Evolutionary conservation across 2,888 invertebrate species (phyloP).

Genomic region (Endotricha flammealis): DNA sequence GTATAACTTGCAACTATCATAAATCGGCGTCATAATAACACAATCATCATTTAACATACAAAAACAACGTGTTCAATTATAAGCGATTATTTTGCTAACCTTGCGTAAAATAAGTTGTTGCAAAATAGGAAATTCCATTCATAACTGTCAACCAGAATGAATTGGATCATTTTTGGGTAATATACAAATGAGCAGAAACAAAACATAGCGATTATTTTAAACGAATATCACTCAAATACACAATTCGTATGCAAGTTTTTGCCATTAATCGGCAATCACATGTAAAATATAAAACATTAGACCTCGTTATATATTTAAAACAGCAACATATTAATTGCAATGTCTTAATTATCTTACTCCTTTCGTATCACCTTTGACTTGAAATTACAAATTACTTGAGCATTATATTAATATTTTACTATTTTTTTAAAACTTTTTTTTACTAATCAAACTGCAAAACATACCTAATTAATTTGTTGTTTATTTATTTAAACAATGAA

Average conservation of each 20-base stretch:
- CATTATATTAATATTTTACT: no score
- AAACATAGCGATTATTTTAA: constrained; percentile 31
- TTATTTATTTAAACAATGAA: no score
- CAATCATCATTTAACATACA: no score
- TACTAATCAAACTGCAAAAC: no score
- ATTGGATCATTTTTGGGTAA: constrained; percentile 20
- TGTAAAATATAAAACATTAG: constrained; percentile 67
- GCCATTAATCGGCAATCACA: constrained; percentile 52
- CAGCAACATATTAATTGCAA: constrained; percentile 41
- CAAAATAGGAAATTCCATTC: constrained; percentile 46
- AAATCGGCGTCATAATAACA: no score
- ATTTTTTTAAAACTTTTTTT: no score
- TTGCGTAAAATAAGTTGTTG: constrained; percentile 18
- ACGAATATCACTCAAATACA: constrained; percentile 55
- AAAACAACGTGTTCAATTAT: no score
- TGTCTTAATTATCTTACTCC: constrained; percentile 38
- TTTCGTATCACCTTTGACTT: constrained; percentile 8
- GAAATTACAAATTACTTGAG: not conserved
- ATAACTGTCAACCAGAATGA: constrained; percentile 33
- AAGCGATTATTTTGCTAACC: constrained; percentile 28
- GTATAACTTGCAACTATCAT: no score
- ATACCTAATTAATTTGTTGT: no score
- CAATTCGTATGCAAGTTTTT: constrained; percentile 67
- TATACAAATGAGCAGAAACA: constrained; percentile 27
- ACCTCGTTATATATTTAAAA: constrained; percentile 72